A percentile compares a stretch with the other conserved stretches of the same genome.
Conservation (phyloP, 1,140 invertebrate species). For the Intoshia linei region DNA sequence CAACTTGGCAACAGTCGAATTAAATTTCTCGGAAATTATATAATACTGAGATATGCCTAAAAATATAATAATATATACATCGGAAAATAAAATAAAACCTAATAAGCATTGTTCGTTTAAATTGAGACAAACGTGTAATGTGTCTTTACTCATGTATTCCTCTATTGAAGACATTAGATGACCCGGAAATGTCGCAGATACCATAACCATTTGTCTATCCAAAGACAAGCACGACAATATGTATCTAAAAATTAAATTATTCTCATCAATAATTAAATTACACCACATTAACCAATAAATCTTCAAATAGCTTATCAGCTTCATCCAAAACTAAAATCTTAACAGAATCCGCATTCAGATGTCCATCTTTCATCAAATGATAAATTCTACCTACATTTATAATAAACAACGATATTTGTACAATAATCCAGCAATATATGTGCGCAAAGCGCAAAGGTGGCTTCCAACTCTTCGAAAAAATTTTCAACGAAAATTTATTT, state of each 20-base stretch:
- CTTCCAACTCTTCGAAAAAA: too few relatives aligned
- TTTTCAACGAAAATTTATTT: too few relatives aligned
- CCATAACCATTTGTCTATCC: too few relatives aligned
- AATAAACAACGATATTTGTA: conserved; percentile 1
- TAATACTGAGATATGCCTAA: conserved; percentile 38
- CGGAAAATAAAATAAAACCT: not conserved
- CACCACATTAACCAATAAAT: conserved; percentile 39
- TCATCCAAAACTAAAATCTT: conserved; percentile 61
- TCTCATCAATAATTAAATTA: too few relatives aligned
- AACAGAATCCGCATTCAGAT: conserved; percentile 33
- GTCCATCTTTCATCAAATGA: conserved; percentile 39
- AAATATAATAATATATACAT: conserved; percentile 2
- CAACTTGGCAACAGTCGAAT: conserved; percentile 16
- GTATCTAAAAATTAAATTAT: too few relatives aligned
- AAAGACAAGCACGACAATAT: too few relatives aligned
- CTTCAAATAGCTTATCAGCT: conserved; percentile 63
- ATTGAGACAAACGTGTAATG: too few relatives aligned
- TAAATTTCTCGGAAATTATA: conserved; percentile 12
- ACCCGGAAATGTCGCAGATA: too few relatives aligned
- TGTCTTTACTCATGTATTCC: too few relatives aligned
- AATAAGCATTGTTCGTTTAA: not conserved
- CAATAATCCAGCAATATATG: not conserved
- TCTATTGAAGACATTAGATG: too few relatives aligned
- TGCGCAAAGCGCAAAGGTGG: too few relatives aligned
- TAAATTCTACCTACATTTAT: conserved; percentile 30